Base-by-base conservation (phyloP, 2,888 invertebrate genomes). In the Mongoloraphidia duomilia region DNA sequence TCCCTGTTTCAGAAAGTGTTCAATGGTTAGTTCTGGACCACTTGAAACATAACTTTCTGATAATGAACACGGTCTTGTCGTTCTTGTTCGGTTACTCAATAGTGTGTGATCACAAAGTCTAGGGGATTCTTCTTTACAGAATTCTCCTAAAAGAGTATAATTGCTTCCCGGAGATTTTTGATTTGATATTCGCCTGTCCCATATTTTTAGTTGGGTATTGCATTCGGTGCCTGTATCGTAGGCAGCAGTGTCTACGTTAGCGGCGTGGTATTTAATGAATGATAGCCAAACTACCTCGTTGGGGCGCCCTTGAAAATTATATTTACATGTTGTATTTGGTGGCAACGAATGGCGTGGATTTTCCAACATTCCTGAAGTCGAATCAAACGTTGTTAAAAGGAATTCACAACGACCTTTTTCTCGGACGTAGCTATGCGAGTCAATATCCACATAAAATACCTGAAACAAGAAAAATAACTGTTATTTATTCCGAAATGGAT, bases 281-380 rank as follows among this genome's bases (percentile, higher is more conserved):
- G 85, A 84, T 55, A 87, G 76, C 88, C 87, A 87, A 33, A 87
- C 84, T 51, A 84, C 80, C 67, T 86, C 85, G 60, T 80, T 80
- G 8, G 78, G 71, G 47, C 81, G 79, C 34, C 84, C 85, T 68
- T 81, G 72, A 62, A 87, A 85, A 62, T 82, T 81, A 65, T 86
- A 87, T 52, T 82, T 79, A 63, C 88, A 88, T 8, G 85, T 85
- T 1, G 86, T 85, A 66, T 87, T 86, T 2, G 86, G 84, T 0
- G 87, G 85, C 49, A 87, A 68, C 1, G 85, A 83, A 65, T 87
- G 86, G 44, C 79, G 71, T 3, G 86, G 86, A 64, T 84, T 85
- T 61, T 83, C 78, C 46, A 87, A 65, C 44, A 81, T 73, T 5
- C 87, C 87, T 54, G 81, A 80, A 39, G 80, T 76, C 60, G 79